A percentile compares a stretch with the other conserved stretches of the same genome.
These are phyloP conservation scores for Acrobasis suavella DNA, from an alignment of 2,888 invertebrate species.

Conservation along the genomic window DNA sequence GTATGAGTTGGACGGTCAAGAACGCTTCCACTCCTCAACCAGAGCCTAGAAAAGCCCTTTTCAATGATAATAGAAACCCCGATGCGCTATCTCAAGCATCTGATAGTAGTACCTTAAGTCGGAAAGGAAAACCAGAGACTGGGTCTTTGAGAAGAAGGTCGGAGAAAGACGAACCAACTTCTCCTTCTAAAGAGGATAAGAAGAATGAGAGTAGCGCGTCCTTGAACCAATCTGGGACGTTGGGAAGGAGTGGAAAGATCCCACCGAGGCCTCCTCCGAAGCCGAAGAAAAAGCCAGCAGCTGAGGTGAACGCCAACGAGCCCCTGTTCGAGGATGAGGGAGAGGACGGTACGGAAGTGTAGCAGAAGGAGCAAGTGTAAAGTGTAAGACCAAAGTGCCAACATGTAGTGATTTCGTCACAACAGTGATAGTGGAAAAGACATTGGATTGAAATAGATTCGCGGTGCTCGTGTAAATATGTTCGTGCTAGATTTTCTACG, in stretches of 20 bases:
- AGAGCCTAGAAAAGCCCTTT: conserved; percentile 69
- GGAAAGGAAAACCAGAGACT: conserved; percentile 80
- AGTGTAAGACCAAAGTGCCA: conserved; percentile 71
- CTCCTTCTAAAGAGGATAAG: conserved; percentile 69
- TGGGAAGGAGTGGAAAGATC: conserved; percentile 84
- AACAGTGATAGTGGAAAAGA: conserved; percentile 48
- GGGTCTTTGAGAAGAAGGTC: conserved; percentile 69
- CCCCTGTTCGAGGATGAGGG: conserved; percentile 94
- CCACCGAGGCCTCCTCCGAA: conserved; percentile 93
- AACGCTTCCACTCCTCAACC: conserved; percentile 74
- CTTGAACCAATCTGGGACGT: conserved; percentile 71
- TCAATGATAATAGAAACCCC: conserved; percentile 61
- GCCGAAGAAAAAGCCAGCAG: conserved; percentile 88
- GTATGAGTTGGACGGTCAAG: conserved; percentile 79
- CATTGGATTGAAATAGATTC: conserved; percentile 46
- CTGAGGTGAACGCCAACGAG: conserved; percentile 83
- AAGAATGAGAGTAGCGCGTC: conserved; percentile 62
- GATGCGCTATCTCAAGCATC: conserved; percentile 58
- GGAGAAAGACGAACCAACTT: conserved; percentile 60
- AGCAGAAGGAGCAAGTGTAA: conserved; percentile 59
- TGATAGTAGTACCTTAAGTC: conserved; percentile 66
- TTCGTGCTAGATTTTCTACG: conserved; percentile 80
- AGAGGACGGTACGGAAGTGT: conserved; percentile 94
- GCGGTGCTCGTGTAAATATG: conserved; percentile 80
- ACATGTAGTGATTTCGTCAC: conserved; percentile 63